Conservation (phyloP, 1,140 invertebrate species). For the Atta colombica region DNA sequence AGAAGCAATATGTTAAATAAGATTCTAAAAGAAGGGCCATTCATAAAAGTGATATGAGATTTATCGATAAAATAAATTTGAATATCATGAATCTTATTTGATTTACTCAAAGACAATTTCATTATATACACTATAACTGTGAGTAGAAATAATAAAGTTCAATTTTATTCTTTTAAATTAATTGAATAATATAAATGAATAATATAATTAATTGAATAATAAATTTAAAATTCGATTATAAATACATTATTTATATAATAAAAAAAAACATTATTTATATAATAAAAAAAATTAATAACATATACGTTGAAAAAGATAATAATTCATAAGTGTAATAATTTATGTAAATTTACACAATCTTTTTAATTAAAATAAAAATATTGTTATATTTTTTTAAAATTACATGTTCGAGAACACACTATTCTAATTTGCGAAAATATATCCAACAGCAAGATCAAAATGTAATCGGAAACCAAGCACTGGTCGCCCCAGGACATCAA, state of each 20-base stretch:
- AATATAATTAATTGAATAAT: slow-evolving; percentile 2
- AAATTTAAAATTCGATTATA: not conserved
- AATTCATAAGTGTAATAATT: not conserved
- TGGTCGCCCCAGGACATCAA: slow-evolving; percentile 79
- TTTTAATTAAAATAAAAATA: slow-evolving; percentile 3
- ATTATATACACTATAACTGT: not conserved
- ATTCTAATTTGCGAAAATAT: slow-evolving; percentile 11
- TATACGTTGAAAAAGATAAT: too few species aligned
- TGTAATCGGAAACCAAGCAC: slow-evolving; percentile 82
- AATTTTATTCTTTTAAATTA: slow-evolving; percentile 7
- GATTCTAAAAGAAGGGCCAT: not conserved
- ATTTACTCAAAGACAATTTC: too few species aligned
- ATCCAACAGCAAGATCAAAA: slow-evolving; percentile 59
- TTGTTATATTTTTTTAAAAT: not conserved
- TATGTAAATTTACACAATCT: slow-evolving; percentile 3
- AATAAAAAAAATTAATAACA: not conserved
- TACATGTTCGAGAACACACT: not conserved
- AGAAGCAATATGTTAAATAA: slow-evolving; percentile 26
- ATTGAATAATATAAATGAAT: not conserved
- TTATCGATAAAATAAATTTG: not conserved
- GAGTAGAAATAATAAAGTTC: slow-evolving; percentile 8
- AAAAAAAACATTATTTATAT: slow-evolving; percentile 6
- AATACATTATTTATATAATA: not conserved
- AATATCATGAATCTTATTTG: too few species aligned
- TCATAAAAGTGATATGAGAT: not conserved